Base-by-base conservation (phyloP, 1,140 invertebrate species). In the Riptortus pedestris region DNA sequence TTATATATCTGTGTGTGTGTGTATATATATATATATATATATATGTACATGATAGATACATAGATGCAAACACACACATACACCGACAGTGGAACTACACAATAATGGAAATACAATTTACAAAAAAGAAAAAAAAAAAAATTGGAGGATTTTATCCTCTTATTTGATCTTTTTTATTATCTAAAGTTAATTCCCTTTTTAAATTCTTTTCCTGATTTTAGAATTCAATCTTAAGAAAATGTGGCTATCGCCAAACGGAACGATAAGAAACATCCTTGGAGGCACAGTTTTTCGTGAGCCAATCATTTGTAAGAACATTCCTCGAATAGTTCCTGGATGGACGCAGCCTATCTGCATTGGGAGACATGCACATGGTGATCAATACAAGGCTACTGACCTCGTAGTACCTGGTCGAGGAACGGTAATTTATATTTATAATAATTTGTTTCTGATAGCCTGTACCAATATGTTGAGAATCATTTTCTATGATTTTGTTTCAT, bases 201-300 rank as follows among this genome's bases (percentile, higher is more conserved):
- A 16, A 11, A 18, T 24, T 59, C 55, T 65, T n/a, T n/a, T n/a
- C n/a, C n/a, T n/a, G n/a, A 67, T 73, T 75, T 38, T 73, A 89
- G 91, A 94, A 78, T 94, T 93, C 74, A 90, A 91, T 61, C 74
- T 94, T 68, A 94, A 94, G 75, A 88, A 92, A 73, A 94, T 94
- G 91, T 94, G 91, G 91, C 79, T 85, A 16, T 89, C 86, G 63
- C 91, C 91, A 1, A 94, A 94, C 74, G 91, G 91, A 18, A 93
- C 91, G 0, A 92, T 94, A 69, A 79, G 91, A 71, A 93, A 94
- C 73, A 93, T 94, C 70, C 77, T 94, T 16, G 91, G 91, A 4
- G 91, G 91, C 1, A 93, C 90, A 0, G 90, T 93, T 16, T 94
- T 94, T 75, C 79, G 91, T 55, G 91, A 93, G 73, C 90, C 91